Evolutionary conservation across 2,797 vertebrate species (phyloP).

Genomic region (Nannoperca obscura): DNA sequence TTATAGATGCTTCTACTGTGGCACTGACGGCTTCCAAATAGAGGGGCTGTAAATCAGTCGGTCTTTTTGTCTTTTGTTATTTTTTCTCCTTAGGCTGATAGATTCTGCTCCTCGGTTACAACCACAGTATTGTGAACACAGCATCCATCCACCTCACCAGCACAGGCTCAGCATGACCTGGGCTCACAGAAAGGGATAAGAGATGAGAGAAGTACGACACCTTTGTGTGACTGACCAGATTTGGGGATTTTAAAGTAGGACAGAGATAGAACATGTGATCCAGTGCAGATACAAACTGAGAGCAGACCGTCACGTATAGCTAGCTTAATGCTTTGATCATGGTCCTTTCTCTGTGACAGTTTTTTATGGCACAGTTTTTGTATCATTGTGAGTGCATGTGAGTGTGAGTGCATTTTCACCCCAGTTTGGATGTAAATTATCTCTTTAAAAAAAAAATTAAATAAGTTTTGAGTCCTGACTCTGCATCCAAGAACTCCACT

Average conservation of each 20-base stretch:
- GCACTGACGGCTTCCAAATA: constrained; percentile 39
- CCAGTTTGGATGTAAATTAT: background rate
- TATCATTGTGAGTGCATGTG: background rate
- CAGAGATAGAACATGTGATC: background rate
- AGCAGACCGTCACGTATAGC: background rate
- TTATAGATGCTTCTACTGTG: constrained; percentile 35
- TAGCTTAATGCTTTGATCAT: background rate
- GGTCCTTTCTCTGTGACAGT: background rate
- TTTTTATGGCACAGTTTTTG: background rate
- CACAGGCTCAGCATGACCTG: constrained; percentile 56
- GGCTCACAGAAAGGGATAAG: constrained; percentile 13
- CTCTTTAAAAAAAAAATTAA: too few species aligned
- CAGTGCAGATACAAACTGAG: background rate
- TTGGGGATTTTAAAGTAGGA: constrained; percentile 26
- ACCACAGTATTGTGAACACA: constrained; percentile 18
- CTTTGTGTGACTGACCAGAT: constrained; percentile 4
- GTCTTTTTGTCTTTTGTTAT: constrained; percentile 41
- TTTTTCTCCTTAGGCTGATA: constrained; percentile 24
- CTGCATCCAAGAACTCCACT: background rate
- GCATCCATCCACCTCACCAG: constrained; percentile 39
- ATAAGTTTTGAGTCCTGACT: background rate
- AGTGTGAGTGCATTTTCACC: background rate
- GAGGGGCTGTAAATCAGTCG: constrained; percentile 33
- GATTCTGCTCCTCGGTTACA: constrained; percentile 33
- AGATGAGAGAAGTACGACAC: background rate